phyloP scores from a whole-genome alignment of 2,113 vertebrate species.

The Menura novaehollandiae region DNA sequence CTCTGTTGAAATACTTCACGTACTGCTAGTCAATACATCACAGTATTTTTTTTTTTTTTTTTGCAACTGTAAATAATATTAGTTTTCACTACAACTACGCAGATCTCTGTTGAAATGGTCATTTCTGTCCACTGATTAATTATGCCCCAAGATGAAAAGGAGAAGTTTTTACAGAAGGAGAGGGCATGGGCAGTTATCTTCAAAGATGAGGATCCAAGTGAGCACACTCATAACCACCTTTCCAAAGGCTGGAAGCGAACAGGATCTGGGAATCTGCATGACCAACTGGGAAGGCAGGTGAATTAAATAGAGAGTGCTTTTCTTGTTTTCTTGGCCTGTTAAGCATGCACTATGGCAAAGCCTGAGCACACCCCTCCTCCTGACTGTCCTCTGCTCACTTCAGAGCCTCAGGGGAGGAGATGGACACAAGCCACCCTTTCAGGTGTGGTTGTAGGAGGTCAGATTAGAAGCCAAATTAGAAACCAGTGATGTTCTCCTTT shows the following conservation, averaged over 20 bases:
- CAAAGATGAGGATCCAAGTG: background rate
- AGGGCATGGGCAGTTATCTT: background rate
- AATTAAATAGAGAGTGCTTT: background rate
- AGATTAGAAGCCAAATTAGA: background rate
- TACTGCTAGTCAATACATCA: background rate
- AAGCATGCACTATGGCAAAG: background rate
- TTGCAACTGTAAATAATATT: background rate
- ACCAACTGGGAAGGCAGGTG: slow-evolving; percentile 10
- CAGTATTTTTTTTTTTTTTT: background rate
- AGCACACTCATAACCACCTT: background rate
- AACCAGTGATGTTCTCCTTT: background rate
- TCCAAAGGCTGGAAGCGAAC: background rate
- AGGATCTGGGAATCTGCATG: background rate
- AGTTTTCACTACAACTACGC: background rate
- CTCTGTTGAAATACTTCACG: background rate
- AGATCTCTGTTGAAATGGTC: background rate
- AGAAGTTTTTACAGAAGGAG: background rate
- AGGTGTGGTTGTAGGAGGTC: background rate
- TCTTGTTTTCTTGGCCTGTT: slow-evolving; percentile 21
- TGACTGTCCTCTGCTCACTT: slow-evolving; percentile 9
- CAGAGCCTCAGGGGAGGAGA: background rate
- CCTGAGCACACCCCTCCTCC: slow-evolving; percentile 21
- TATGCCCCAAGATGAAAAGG: background rate
- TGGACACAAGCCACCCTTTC: background rate
- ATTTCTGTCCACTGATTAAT: background rate